Evolutionary conservation across 1,140 invertebrate genomes (phyloP).

Genomic region (Leptinotarsa defecta): DNA sequence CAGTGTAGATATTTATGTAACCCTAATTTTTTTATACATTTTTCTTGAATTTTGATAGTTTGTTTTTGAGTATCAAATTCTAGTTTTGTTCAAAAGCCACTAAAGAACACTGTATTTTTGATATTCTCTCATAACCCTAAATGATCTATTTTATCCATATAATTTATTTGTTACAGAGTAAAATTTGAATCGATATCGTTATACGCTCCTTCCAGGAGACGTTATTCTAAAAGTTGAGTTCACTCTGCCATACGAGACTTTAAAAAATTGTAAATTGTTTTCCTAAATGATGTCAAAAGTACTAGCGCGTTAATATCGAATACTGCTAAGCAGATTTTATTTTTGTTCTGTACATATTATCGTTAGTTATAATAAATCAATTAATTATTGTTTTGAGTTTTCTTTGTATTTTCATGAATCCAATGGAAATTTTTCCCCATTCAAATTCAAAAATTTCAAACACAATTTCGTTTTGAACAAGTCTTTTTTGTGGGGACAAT

Average conservation of each 20-base stretch:
- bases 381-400: constrained; percentile 20
- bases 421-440: too few relatives aligned
- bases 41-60: too few relatives aligned
- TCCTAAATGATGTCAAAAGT: constrained; percentile 39
- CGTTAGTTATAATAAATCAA: constrained; percentile 49
- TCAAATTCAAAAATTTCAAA: too few relatives aligned
- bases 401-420: background rate
- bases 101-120: too few relatives aligned
- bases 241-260: constrained; percentile 34
- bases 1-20: too few relatives aligned
- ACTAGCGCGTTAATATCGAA: constrained; percentile 37
- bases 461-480: too few relatives aligned
- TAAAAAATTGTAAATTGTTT: constrained; percentile 34
- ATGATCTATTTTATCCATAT: too few relatives aligned
- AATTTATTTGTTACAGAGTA: background rate
- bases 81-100: too few relatives aligned
- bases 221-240: constrained; percentile 15
- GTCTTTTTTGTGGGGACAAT: too few relatives aligned
- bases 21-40: too few relatives aligned
- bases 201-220: background rate
- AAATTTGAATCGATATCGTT: constrained; percentile 7
- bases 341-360: constrained; percentile 53
- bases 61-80: too few relatives aligned
- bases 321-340: constrained; percentile 53
- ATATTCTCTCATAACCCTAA: too few relatives aligned